Percentiles rank a stretch among this genome's conserved stretches.
phyloP scores from a whole-genome alignment of 2,888 invertebrate genomes.

The Prosapia bicincta region DNA sequence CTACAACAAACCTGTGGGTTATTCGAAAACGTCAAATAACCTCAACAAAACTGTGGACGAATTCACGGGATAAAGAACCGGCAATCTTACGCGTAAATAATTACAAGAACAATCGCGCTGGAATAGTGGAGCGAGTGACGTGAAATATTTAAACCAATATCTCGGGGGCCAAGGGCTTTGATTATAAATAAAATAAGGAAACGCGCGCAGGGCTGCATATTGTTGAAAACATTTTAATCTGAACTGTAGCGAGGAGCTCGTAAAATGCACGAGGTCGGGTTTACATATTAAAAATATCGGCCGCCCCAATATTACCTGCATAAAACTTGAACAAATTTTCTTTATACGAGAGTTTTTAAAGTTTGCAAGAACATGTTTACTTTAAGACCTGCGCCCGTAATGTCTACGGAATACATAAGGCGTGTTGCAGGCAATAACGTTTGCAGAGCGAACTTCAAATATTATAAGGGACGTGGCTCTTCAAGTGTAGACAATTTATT shows the following conservation, averaged over 20 bases:
- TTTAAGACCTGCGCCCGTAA: background rate
- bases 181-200: slow-evolving; percentile 2
- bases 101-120: background rate
- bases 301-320: slow-evolving; percentile 13
- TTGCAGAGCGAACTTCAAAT: no score
- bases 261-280: slow-evolving; percentile 6
- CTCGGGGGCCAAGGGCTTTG: background rate
- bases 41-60: background rate
- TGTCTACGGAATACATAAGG: background rate
- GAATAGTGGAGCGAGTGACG: background rate
- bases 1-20: no score
- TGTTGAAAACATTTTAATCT: slow-evolving; percentile 2
- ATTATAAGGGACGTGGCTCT: no score
- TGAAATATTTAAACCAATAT: background rate
- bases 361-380: background rate
- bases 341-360: background rate
- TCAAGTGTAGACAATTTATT: no score
- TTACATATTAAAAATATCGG: slow-evolving; percentile 26
- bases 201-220: background rate
- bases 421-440: background rate
- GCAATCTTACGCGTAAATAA: background rate
- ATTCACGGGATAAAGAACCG: background rate
- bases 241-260: background rate
- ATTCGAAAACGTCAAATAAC: background rate
- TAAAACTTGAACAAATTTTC: slow-evolving; percentile 2